Base-by-base conservation (phyloP, 2,113 vertebrate species). In the Galeopterus variegatus region DNA sequence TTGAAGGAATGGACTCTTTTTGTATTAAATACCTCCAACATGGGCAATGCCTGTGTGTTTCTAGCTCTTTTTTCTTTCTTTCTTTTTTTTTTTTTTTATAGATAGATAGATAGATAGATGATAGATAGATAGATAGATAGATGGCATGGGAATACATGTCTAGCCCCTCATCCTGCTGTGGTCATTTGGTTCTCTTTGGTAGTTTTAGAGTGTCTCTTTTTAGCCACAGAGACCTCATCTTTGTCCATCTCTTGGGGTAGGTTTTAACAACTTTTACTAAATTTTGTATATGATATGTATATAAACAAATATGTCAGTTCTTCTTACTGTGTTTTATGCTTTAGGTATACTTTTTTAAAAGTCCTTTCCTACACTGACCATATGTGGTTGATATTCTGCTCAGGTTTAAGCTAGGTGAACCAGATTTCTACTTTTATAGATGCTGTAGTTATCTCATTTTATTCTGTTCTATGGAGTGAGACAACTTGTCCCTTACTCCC, bases 211-310 rank as follows among this genome's bases (percentile, higher is more conserved):
- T 41, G 41, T 41, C 41, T 41, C 41, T 41, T 41, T 41, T 41
- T 41, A 41, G 41, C 41, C 41, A 41, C 41, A 41, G 41, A 41
- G 41, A 41, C 3, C 41, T 41, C 41, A 41, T 41, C 41, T 41
- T 41, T 41, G 41, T 41, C 41, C 41, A 41, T 41, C 41, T 41
- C 41, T 41, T 41, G 41, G 41, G 41, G 3, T 41, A 41, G 41
- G 41, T 41, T 41, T 41, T 41, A 41, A 41, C 28, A 70, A 83
- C 1, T 28, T 56, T 33, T 48, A 18, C 8, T n/a, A 50, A 75
- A 26, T 1, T 45, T 52, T 72, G 1, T 45, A 33, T 64, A 41
- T 52, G 6, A 1, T 56, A 28, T 18, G 0, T 28, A 31, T n/a
- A 1, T 81, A 70, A 76, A 81, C 45, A 41, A 58, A 36, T 33